These are phyloP conservation scores for Watsonalla binaria DNA, from an alignment of 2,888 invertebrate species.

Conservation along the genomic window DNA sequence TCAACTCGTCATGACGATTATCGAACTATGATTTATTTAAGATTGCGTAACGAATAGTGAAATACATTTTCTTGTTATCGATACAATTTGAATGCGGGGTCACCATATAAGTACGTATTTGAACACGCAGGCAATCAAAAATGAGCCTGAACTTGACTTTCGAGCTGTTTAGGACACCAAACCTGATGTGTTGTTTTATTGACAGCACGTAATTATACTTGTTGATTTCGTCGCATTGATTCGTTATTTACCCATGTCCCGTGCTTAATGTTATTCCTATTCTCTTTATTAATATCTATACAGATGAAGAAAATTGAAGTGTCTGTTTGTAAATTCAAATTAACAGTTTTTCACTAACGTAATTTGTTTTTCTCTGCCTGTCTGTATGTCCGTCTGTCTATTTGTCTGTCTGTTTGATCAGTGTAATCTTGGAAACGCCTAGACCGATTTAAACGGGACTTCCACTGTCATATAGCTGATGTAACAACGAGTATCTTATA, in stretches of 20 bases:
- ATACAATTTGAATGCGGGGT: not conserved
- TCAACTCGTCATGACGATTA: slow-evolving; percentile 59
- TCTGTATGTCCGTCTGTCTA: too few species aligned
- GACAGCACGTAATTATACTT: not conserved
- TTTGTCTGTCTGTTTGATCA: too few species aligned
- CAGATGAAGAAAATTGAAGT: too few species aligned
- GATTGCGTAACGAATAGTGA: slow-evolving; percentile 23
- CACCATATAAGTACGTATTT: not conserved
- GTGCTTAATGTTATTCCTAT: too few species aligned
- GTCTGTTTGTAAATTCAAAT: too few species aligned
- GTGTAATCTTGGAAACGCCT: too few species aligned
- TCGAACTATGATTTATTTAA: slow-evolving; percentile 50
- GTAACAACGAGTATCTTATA: too few species aligned
- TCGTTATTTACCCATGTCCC: not conserved
- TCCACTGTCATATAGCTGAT: too few species aligned
- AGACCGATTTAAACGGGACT: too few species aligned
- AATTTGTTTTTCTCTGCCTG: too few species aligned
- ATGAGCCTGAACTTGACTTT: slow-evolving; percentile 1
- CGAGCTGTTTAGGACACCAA: not conserved
- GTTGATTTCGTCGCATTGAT: not conserved
- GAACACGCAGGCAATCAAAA: not conserved
- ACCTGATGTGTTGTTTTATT: slow-evolving; percentile 1
- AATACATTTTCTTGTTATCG: not conserved
- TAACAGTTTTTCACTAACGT: too few species aligned
- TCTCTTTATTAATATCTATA: too few species aligned